Base-by-base conservation (phyloP, 2,113 vertebrate genomes). In the Toxotes jaculatrix region DNA sequence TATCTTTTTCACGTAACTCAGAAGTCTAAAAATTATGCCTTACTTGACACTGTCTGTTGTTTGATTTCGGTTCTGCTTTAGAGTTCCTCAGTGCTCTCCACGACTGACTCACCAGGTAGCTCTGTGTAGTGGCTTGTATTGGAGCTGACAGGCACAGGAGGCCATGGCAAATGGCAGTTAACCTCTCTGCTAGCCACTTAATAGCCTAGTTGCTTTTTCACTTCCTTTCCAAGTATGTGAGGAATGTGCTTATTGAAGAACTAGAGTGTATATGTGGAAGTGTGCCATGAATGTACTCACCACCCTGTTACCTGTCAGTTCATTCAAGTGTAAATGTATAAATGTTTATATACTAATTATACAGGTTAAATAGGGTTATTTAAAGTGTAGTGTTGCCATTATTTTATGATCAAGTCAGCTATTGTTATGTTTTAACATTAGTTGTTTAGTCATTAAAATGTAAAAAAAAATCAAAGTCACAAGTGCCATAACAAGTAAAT, bases 21-120 rank as follows among this genome's bases (percentile, higher is more conserved):
- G 34, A 71, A 32, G 14, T 36, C 21, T 71, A 13, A 27, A 49
- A 66, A 59, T 80, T 31, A 31, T 57, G 78, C 68, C 60, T 72
- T 49, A 12, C 36, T 38, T 79, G 59, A 4, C 17, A 14, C n/a
- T n/a, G 68, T 71, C 23, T 62, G 27, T 67, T 63, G 75, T 80
- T 66, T 61, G 84, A 82, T 93, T 93, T 93, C 90, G 89, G 82
- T 93, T 93, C 93, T 92, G 90, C 90, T 93, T 93, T 88, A 53
- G 71, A 93, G 82, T 93, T 93, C 91, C 90, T 88, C 90, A 75
- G 74, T 27, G 13, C 6, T 69, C 31, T 83, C 63, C 67, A 68
- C 56, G 62, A 80, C 75, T 91, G 87, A 91, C 84, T 90, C 83
- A 84, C 82, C 84, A 88, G 84, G 85, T 82, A 81, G 55, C 69